A percentile compares a stretch with the other conserved stretches of the same genome.
Evolutionary conservation across 2,113 vertebrate species (phyloP).

Genomic region (Hyaena hyaena): DNA sequence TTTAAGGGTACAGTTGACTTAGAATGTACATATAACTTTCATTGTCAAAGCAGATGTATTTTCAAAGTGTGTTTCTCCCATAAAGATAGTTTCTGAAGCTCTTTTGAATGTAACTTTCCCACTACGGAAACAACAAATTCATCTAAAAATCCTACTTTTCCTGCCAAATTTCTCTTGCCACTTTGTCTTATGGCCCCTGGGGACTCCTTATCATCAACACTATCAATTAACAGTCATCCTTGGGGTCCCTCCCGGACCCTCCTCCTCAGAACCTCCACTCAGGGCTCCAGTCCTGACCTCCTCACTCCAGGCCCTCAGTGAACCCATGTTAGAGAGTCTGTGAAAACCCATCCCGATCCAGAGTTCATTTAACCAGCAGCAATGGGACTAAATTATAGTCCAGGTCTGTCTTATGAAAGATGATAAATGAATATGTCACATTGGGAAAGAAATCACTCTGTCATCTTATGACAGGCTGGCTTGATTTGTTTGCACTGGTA

Average conservation of each 20-base stretch:
- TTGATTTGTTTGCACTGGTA: slow-evolving; percentile 13
- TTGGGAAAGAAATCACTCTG: slow-evolving; percentile 74
- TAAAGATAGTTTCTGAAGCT: neutral
- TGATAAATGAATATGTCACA: slow-evolving; percentile 77
- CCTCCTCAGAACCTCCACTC: neutral
- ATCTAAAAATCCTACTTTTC: neutral
- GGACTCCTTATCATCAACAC: neutral
- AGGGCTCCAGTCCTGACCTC: slow-evolving; percentile 27
- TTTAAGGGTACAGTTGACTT: neutral
- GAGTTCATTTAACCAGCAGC: slow-evolving; percentile 67
- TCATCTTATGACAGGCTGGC: slow-evolving; percentile 72
- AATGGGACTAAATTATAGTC: slow-evolving; percentile 66
- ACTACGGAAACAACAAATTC: neutral
- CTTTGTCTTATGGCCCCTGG: neutral
- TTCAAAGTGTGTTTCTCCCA: neutral
- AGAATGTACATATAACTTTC: neutral
- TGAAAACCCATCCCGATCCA: neutral
- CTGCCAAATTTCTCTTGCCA: neutral
- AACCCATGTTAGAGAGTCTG: slow-evolving; percentile 27
- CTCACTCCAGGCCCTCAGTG: neutral
- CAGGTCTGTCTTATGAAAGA: slow-evolving; percentile 74
- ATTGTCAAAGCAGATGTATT: neutral
- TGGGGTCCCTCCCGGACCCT: neutral
- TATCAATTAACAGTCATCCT: neutral
- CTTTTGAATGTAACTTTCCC: neutral